Evolutionary conservation across 2,888 invertebrate genomes (phyloP), one percentile per base, ranked within the genome.

Genomic region (Flexamia atlantica): DNA sequence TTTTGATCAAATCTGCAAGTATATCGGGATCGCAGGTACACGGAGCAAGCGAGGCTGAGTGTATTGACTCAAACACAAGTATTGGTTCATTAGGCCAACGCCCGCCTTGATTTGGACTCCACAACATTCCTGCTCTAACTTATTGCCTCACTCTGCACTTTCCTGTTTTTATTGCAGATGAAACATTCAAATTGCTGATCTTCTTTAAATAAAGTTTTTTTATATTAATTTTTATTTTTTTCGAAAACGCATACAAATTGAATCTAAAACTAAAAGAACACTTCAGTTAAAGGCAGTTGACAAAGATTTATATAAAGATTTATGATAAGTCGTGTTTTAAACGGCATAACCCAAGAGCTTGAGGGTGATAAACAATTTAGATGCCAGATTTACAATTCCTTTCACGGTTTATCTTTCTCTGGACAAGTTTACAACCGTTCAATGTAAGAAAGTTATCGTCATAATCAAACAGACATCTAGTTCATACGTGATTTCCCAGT

Each of bases 71-170:
- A 64, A 57, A 30, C 64, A 28, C 25, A 10, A 28, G 64, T 64
- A 64, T 28, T 64, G 64, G 64, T 30, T 64, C 64, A 30, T 64
- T 64, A 64, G 64, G 64, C 64, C 17, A 64, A 17, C 64, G 64
- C 64, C 17, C 30, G 57, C 28, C 64, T 28, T 64, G 28, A 64
- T 64, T 64, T 64, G 28, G 64, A 23, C 57, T 30, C 64, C 4
- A 64, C 64, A 64, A 64, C 64, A 64, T 64, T 64, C 64, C 30
- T 64, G 64, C 28, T 64, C 64, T 30, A 64, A 64, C 64, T 64
- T 64, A 64, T 64, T 64, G 14, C 28, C 64, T 28, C 28, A 20
- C 1, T 20, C 25, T 23, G 57, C 12, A 57, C 20, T 23, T 23
- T 57, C 20, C 23, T 57, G 4, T 17, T 46, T 46, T 46, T 17